Evolutionary conservation across 2,888 invertebrate genomes (phyloP), one percentile per base, ranked within the genome.

Genomic region (Bedellia somnulentella): DNA sequence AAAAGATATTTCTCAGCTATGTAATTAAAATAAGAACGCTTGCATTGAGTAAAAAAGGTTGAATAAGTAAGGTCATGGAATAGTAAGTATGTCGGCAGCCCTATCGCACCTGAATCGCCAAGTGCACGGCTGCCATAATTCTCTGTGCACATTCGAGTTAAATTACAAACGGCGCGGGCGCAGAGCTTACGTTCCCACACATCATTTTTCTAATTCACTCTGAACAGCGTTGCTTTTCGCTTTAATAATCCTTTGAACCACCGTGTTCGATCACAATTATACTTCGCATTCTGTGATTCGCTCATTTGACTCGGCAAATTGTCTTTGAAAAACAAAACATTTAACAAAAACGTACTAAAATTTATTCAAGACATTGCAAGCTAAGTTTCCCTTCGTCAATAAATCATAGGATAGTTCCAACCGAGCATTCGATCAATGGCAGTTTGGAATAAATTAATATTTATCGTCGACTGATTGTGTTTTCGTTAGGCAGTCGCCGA

Each of bases 181-280:
- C 36, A 46, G 49, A 46, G 47, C 8, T 27, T 17, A 21, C 29
- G 59, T 70, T 71, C 70, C 70, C 70, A 70, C 73, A 68, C 62
- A 60, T 60, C 55, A 59, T 61, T 62, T 62, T 66, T 64, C 62
- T 66, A 62, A 66, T 59, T 58, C 53, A 47, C 53, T 51, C 48
- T 45, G 45, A 18, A 12, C 18, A 30, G 24, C 23, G 32, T 29
- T 54, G 50, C 52, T 52, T 51, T 52, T 46, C 41, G 44, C 51
- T 56, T 52, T 55, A 57, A 61, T 60, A 55, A 52, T 47, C 42
- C 47, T 49, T 44, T 46, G 47, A 40, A 40, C 41, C 42, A 44
- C 37, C 35, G 35, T 42, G 37, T 45, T 39, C 34, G 36, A 41
- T 43, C 41, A 38, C 42, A 24, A 18, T 18, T 18, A 18, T 18